phyloP scores from a whole-genome alignment of 2,797 vertebrate species.

The Danio choprae region DNA sequence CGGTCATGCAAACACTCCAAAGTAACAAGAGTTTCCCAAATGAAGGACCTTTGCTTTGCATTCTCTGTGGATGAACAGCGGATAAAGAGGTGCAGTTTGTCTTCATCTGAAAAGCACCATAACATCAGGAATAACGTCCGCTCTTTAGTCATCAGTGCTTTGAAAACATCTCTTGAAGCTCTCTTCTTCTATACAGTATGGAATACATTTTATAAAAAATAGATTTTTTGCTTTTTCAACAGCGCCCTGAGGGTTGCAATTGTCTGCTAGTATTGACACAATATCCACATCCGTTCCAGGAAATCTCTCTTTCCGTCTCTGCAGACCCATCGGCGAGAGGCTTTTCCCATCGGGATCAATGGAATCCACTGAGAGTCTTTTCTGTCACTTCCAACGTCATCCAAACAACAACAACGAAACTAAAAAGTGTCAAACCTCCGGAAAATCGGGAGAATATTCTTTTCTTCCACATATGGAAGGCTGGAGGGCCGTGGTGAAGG shows the following conservation, averaged over 20 bases:
- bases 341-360: constrained; percentile 73
- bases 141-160: constrained; percentile 93
- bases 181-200: constrained; percentile 83
- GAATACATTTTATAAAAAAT: constrained; percentile 93
- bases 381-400: constrained; percentile 80
- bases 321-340: constrained; percentile 65
- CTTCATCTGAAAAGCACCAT: constrained; percentile 36
- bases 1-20: too few species aligned
- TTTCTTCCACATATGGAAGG: constrained; percentile 99
- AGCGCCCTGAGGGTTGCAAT: constrained; percentile 93
- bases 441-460: constrained; percentile 99
- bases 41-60: background rate
- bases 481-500: constrained; percentile 76
- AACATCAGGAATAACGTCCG: constrained; percentile 69
- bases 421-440: constrained; percentile 87
- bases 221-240: constrained; percentile 87
- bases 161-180: constrained; percentile 86
- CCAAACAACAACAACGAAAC: constrained; percentile 71
- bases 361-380: constrained; percentile 79
- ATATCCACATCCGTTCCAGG: constrained; percentile 83
- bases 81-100: constrained; percentile 29
- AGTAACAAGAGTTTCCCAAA: background rate
- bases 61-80: background rate
- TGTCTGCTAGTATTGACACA: constrained; percentile 83
- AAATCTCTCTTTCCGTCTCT: constrained; percentile 77